Base-by-base conservation (phyloP, 1,140 invertebrate genomes). In the Copidosoma floridanum region DNA sequence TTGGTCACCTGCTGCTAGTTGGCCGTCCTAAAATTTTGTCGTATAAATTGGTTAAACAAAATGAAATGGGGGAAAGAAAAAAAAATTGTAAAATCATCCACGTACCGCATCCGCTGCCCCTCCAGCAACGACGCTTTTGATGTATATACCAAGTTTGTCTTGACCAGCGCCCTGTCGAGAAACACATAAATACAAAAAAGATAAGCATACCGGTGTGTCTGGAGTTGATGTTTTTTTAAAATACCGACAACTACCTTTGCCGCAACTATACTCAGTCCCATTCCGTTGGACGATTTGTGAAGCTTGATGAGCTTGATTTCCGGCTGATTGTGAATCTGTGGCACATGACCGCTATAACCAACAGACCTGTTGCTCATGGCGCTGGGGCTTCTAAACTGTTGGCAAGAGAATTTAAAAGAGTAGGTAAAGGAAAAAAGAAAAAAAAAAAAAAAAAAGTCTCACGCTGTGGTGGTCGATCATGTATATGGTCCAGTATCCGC, bases 1-100 rank as follows among this genome's bases (percentile, higher is more conserved):
- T 78, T 99, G 98, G 84, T 99, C 98, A 16, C 98, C 97, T 57
- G 95, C 94, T 68, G 95, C 89, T 51, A 99, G 81, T 56, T 95
- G 83, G 7, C 95, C 94, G 83, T 98, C 95, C 84, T 89, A 65
- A 11, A 74, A 57, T 21, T 38, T 46, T 14, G 26, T n/a, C 10
- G 18, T n/a, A 12, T 20, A 6, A n/a, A 41, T 41, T n/a, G 16
- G 5, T n/a, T n/a, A n/a, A n/a, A n/a, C n/a, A n/a, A n/a, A n/a
- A n/a, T n/a, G n/a, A n/a, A n/a, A n/a, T n/a, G n/a, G n/a, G n/a
- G n/a, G n/a, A n/a, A n/a, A n/a, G n/a, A n/a, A n/a, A n/a, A n/a
- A n/a, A n/a, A n/a, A n/a, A n/a, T n/a, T n/a, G n/a, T n/a, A n/a
- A n/a, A n/a, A n/a, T n/a, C n/a, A n/a, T 67, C 21, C 11, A 85